phyloP scores from a whole-genome alignment of 1,140 invertebrate species.

The Drosophila nigrodunni region DNA sequence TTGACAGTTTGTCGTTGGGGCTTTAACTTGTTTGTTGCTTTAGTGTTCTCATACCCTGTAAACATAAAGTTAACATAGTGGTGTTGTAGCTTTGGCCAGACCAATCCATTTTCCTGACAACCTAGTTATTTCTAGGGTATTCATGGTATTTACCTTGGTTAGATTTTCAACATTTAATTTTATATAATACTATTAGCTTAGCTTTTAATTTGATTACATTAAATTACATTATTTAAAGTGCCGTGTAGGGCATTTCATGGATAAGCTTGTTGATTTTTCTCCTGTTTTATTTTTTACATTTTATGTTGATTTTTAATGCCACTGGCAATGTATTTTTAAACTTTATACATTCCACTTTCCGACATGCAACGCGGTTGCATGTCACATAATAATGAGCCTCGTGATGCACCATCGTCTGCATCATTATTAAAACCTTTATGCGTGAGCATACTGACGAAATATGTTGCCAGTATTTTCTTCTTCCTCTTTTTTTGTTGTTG shows the following conservation, averaged over 20 bases:
- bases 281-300: not conserved
- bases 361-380: conserved; percentile 50
- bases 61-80: not conserved
- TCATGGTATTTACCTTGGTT: no score
- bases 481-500: conserved; percentile 7
- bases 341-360: conserved; percentile 48
- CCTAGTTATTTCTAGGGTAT: no score
- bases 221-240: not conserved
- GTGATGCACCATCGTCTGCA: conserved; percentile 52
- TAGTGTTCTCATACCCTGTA: conserved; percentile 12
- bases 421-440: conserved; percentile 81
- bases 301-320: conserved; percentile 21
- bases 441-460: conserved; percentile 57
- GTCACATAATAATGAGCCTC: conserved; percentile 78
- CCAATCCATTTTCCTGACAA: no score
- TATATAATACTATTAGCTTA: no score
- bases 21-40: conserved; percentile 17
- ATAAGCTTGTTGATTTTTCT: not conserved
- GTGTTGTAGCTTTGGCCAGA: not conserved
- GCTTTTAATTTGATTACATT: not conserved
- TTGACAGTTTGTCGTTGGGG: conserved; percentile 50
- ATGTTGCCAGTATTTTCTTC: conserved; percentile 34
- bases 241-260: conserved; percentile 1
- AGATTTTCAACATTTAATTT: no score
- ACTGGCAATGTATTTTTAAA: conserved; percentile 58